These are phyloP conservation scores for Uria aalge DNA, from an alignment of 2,113 vertebrate genomes.

Conservation along the genomic window DNA sequence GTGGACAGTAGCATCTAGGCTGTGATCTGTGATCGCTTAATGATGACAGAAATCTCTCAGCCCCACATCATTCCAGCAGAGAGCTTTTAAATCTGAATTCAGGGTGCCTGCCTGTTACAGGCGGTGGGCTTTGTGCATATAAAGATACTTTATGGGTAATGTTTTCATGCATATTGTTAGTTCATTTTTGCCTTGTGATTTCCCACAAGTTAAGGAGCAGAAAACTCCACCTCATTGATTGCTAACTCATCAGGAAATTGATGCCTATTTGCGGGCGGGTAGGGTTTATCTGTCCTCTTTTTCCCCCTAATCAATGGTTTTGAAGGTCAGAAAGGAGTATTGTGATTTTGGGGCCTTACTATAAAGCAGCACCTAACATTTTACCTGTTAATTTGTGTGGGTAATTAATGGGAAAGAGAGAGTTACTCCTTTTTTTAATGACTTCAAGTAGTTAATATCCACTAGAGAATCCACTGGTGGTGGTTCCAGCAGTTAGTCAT, in stretches of 20 bases:
- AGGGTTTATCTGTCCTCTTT: background rate
- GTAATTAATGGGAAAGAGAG: background rate
- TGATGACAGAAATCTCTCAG: background rate
- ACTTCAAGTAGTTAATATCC: background rate
- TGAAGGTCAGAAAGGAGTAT: background rate
- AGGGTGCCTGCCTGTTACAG: background rate
- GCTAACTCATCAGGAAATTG: background rate
- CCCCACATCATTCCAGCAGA: background rate
- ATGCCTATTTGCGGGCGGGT: background rate
- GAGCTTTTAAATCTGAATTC: background rate
- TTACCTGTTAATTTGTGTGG: background rate
- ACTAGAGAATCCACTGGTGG: background rate
- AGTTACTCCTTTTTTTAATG: background rate
- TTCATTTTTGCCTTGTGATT: background rate
- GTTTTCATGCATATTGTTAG: background rate
- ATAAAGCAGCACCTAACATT: background rate
- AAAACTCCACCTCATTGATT: background rate
- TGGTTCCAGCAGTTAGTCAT: background rate
- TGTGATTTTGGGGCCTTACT: background rate
- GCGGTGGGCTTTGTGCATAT: background rate
- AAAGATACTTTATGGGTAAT: background rate
- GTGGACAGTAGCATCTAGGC: rapidly evolving
- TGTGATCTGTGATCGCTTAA: background rate
- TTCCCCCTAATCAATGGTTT: background rate
- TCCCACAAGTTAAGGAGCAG: background rate